phyloP scores from a whole-genome alignment of 2,797 vertebrate species.

The Ctenosaura bakeri region DNA sequence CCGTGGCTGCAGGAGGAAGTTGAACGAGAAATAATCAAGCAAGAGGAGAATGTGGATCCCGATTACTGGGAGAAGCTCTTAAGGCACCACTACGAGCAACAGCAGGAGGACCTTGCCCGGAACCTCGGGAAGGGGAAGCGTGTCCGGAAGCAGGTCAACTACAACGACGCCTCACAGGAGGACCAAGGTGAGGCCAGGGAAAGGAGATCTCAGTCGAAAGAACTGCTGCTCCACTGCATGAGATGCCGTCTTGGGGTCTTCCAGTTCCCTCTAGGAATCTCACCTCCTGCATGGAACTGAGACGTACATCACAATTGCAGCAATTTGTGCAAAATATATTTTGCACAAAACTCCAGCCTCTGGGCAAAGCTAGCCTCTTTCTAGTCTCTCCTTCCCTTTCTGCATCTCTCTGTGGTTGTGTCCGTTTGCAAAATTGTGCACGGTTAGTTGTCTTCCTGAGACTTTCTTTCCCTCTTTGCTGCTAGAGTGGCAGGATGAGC shows the following conservation, averaged over 20 bases:
- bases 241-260: no score
- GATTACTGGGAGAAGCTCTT: constrained; percentile 99
- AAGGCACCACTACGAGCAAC: constrained; percentile 97
- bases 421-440: no score
- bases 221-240: background rate
- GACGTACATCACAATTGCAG: no score
- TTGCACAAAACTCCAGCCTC: no score
- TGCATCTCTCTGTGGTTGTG: no score
- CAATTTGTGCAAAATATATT: no score
- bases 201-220: background rate
- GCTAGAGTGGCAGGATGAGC: constrained; percentile 98
- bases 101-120: constrained; percentile 96
- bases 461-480: constrained; percentile 18
- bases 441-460: background rate
- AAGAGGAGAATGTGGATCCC: constrained; percentile 98
- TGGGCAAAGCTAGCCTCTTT: no score
- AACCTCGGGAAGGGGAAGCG: constrained; percentile 98
- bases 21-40: constrained; percentile 98
- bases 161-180: constrained; percentile 97
- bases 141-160: constrained; percentile 99
- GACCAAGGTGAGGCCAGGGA: constrained; percentile 90
- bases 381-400: no score
- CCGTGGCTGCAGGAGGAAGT: constrained; percentile 89
- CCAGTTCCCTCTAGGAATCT: no score
- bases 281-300: no score